Base-by-base conservation (phyloP, 2,113 vertebrate species). In the Oxyura jamaicensis region DNA sequence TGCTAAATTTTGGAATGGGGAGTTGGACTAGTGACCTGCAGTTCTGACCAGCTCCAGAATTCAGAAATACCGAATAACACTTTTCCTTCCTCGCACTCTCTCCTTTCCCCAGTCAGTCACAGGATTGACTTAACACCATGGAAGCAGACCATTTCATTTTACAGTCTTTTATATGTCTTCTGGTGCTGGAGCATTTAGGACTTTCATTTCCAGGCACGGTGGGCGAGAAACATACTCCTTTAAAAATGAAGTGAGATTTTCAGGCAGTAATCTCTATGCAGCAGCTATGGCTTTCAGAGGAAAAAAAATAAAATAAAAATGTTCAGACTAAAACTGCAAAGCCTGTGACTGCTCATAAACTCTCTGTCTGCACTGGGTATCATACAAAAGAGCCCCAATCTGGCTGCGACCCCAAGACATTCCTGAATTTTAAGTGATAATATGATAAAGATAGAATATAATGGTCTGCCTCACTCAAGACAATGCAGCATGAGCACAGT, bases 201-300 rank as follows among this genome's bases (percentile, higher is more conserved):
- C 81, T 96, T 96, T 94, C 95, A 96, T 96, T 96, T 97, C 95
- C 86, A 97, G 84, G 84, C 95, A 69, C 89, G 67, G 91, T 94
- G 75, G 86, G 95, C 5, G 89, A 97, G 95, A 93, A 96, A 87
- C 83, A 89, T 79, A 71, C 71, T 95, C 83, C 94, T 91, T 94
- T 91, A 96, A 95, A 96, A 97, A 94, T 93, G 87, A 96, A 95
- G 88, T 94, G 96, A 95, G 88, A 87, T 84, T 95, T 92, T 94
- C 91, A 91, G 71, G 93, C 81, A 92, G 71, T 87, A 95, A 95
- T 92, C 62, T 95, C 86, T 31, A 26, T 71, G 63, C 0, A 0
- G 74, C 91, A 87, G 92, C 92, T 89, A 66, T 39, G 62, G 53
- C 83, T 93, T 93, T 86, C 33, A 81, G 66, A 73, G 31, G 10